A percentile compares a stretch with the other conserved stretches of the same genome.
phyloP scores from a whole-genome alignment of 2,797 vertebrate species.

The Lepilemur septentrionalis region DNA sequence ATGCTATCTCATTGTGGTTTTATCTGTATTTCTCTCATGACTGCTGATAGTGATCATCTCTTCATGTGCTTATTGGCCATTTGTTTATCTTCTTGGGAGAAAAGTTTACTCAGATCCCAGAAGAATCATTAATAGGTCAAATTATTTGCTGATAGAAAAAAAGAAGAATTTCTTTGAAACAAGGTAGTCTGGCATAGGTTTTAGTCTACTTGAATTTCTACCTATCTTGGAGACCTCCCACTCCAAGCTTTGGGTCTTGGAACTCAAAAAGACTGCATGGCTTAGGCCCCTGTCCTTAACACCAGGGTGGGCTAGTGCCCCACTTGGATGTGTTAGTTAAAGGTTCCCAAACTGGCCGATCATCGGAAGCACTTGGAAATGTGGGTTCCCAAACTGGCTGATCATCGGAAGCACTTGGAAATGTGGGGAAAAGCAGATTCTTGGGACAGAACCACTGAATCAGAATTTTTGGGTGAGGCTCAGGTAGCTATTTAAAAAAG shows the following conservation, averaged over 20 bases:
- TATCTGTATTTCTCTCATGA: background rate
- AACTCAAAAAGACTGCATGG: background rate
- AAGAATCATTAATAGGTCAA: background rate
- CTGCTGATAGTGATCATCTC: background rate
- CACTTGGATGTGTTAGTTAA: background rate
- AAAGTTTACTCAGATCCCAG: background rate
- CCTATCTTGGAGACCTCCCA: background rate
- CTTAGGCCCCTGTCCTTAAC: background rate
- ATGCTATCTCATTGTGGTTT: background rate
- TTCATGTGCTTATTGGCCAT: background rate
- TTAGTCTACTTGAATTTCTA: background rate
- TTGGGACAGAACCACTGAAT: background rate
- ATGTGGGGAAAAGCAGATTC: background rate
- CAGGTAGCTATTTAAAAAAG: background rate
- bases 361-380: background rate
- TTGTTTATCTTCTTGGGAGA: background rate
- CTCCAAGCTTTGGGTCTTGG: background rate
- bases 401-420: background rate
- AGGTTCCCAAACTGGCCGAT: background rate
- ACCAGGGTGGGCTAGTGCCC: too few species aligned
- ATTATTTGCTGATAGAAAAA: background rate
- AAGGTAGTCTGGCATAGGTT: background rate
- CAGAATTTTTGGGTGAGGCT: background rate
- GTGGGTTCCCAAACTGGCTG: background rate
- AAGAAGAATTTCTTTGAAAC: background rate